Percentiles rank a stretch among this genome's conserved stretches.
phyloP scores from a whole-genome alignment of 2,113 vertebrate species.

The Phyllopteryx taeniolatus region DNA sequence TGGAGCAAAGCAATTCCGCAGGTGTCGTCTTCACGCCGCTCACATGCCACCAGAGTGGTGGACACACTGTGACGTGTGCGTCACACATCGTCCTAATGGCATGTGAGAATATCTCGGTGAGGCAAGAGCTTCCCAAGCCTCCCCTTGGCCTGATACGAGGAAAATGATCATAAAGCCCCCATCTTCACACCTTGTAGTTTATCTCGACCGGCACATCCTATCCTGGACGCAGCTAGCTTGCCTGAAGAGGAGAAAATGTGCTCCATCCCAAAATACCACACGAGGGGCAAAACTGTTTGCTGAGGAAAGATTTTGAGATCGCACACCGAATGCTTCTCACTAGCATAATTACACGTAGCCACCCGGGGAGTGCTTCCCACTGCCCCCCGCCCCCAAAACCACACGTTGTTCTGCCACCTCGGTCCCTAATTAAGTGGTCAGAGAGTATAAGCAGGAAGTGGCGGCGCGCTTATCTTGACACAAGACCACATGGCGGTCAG shows the following conservation, averaged over 20 bases:
- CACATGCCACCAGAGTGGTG: slow-evolving; percentile 29
- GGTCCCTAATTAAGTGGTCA: too few relatives aligned
- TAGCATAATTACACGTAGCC: too few relatives aligned
- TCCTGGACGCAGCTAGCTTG: background rate
- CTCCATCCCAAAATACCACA: slow-evolving; percentile 31
- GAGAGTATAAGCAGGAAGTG: background rate
- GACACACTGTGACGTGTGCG: slow-evolving; percentile 28
- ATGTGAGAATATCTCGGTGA: slow-evolving; percentile 35
- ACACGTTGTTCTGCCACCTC: too few relatives aligned
- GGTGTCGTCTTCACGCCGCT: background rate
- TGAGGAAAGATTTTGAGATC: background rate
- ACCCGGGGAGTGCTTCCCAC: too few relatives aligned
- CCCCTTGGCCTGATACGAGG: slow-evolving; percentile 40
- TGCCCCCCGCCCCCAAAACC: too few relatives aligned
- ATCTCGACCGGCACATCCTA: slow-evolving; percentile 45
- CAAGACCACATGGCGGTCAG: slow-evolving; percentile 5
- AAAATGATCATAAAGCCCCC: slow-evolving; percentile 45
- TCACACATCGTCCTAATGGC: slow-evolving; percentile 54
- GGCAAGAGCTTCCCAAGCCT: slow-evolving; percentile 40
- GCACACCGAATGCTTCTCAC: background rate
- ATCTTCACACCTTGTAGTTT: slow-evolving; percentile 35
- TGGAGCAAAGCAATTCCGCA: background rate
- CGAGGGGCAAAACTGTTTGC: slow-evolving; percentile 11
- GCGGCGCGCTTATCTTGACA: background rate
- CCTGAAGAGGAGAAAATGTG: slow-evolving; percentile 17